Evolutionary conservation across 2,797 vertebrate species (phyloP), one percentile per base, ranked within the genome.

Genomic region (Moxostoma hubbsi): DNA sequence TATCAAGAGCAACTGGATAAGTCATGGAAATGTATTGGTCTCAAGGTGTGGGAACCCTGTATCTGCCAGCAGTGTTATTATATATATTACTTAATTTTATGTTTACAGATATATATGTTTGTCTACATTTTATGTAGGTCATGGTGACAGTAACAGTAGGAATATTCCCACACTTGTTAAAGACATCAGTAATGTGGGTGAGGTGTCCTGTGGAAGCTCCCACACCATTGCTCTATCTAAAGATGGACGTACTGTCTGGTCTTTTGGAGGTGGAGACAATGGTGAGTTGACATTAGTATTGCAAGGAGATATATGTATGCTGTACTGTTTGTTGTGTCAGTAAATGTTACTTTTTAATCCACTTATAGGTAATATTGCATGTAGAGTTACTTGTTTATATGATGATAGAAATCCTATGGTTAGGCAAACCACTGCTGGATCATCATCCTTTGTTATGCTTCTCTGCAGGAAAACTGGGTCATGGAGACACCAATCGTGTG

Each of bases 101-200:
- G 36, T 36, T 49, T 54, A 11, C 53, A 73, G 55, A 64, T 72
- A 16, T 55, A 15, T 11, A 5, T 6, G 46, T 18, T 59, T 46
- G 11, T 65, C 5, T 53, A 8, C 43, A 54, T 1, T 66, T 66
- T 57, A 8, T 50, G 13, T 51, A 95, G 94, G 94, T 83, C 94
- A 95, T 9, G 93, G 94, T 9, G 94, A 95, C 87, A 95, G 94
- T 86, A 94, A 95, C 90, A 95, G 94, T 81, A 86, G 94, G 16
- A 95, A 95, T 88, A 93, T 95, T 84, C 94, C 94, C 46, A 93
- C 94, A 6, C 89, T 95, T 65, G 94, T 95, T 10, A 95, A 95
- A 87, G 94, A 95, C 89, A 93, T 95, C 85, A 95, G 93, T 76
- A 94, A 94, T 0, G 94, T 95, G 13, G 94, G 94, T 0, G 94